Conservation (phyloP, 2,888 invertebrate species). For the Plusia festucae region DNA sequence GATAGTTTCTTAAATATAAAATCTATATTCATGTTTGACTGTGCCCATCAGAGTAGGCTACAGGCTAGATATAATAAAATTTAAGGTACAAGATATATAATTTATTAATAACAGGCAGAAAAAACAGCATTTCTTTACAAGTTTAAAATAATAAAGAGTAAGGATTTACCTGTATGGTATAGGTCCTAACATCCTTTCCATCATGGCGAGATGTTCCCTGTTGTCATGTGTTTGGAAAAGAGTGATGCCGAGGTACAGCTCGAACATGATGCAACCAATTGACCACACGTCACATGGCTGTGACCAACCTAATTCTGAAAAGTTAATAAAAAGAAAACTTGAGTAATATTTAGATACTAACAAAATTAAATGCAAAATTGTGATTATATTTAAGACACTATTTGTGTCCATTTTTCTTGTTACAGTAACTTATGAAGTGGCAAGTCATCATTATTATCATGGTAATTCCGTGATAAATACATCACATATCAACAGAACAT, state of each 20-base stretch:
- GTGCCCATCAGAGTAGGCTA: too few species aligned
- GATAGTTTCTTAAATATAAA: too few species aligned
- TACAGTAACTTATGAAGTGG: too few species aligned
- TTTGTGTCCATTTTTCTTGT: too few species aligned
- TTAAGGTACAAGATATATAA: too few species aligned
- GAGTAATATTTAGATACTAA: not conserved
- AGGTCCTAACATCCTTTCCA: constrained; percentile 99
- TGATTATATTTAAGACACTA: too few species aligned
- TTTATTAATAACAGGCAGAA: not conserved
- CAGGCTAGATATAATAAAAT: too few species aligned
- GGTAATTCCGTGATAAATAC: too few species aligned
- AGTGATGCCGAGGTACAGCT: constrained; percentile 99
- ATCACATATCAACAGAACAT: too few species aligned
- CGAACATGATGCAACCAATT: constrained; percentile 99
- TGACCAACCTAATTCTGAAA: constrained; percentile 99
- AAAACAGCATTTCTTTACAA: not conserved
- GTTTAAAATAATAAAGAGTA: not conserved
- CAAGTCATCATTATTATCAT: too few species aligned
- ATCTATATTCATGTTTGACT: too few species aligned
- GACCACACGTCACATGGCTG: constrained; percentile 99
- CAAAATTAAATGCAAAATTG: not conserved
- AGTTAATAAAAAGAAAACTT: constrained; percentile 28
- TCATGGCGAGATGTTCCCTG: constrained; percentile 99
- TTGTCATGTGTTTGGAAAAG: constrained; percentile 99
- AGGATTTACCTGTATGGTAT: constrained; percentile 94